phyloP scores from a whole-genome alignment of 2,113 vertebrate species.

The Mustelus asterias region DNA sequence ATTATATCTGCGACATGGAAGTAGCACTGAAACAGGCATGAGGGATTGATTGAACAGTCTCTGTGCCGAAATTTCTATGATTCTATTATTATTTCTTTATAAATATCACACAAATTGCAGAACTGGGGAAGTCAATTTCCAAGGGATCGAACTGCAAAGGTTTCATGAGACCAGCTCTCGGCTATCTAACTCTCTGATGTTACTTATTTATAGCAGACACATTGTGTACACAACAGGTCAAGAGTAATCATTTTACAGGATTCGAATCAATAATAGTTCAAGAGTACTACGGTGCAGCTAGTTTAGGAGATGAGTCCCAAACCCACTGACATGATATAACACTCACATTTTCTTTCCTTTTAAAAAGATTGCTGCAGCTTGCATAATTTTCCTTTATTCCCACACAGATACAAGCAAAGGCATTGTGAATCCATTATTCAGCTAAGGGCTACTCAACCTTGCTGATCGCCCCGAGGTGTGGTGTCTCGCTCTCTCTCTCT shows the following conservation, averaged over 20 bases:
- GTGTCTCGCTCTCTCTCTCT: no score
- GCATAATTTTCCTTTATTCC: conserved; percentile 10
- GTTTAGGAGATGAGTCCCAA: neutral
- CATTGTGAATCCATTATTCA: neutral
- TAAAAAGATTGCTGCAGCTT: neutral
- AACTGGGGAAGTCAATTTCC: neutral
- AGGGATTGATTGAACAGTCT: neutral
- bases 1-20: neutral
- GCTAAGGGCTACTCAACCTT: neutral
- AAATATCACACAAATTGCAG: neutral
- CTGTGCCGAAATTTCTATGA: neutral
- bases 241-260: conserved; percentile 4
- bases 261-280: neutral
- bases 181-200: neutral
- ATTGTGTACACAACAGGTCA: neutral
- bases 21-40: neutral
- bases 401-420: no score
- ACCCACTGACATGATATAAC: neutral
- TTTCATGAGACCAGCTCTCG: neutral
- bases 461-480: no score
- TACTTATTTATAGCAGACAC: neutral
- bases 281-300: neutral
- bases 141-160: neutral
- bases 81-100: neutral
- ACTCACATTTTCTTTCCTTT: neutral